Conservation (phyloP, 1,140 invertebrate species). For the Trichogramma pretiosum region DNA sequence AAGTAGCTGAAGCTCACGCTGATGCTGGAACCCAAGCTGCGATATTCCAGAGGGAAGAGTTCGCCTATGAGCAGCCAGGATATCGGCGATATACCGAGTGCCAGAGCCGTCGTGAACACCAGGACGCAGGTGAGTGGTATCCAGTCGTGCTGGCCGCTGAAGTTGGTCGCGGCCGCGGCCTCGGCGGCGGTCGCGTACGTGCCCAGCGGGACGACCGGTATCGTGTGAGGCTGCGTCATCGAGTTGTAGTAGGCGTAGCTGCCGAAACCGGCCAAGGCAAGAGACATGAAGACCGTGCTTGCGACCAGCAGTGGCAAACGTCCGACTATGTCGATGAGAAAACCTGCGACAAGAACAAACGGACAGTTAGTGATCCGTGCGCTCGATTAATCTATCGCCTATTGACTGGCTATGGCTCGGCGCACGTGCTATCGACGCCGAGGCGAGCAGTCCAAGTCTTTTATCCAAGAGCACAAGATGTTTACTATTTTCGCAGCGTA, state of each 20-base stretch:
- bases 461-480: too few species aligned
- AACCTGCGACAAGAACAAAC: constrained; percentile 33
- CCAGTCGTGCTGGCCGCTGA: constrained; percentile 60
- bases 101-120: constrained; percentile 74
- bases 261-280: constrained; percentile 69
- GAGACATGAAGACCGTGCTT: constrained; percentile 74
- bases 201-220: constrained; percentile 45
- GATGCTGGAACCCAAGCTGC: constrained; percentile 72
- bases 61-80: constrained; percentile 81
- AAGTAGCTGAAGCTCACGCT: constrained; percentile 80
- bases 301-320: constrained; percentile 66
- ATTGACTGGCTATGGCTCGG: too few species aligned
- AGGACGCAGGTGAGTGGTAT: constrained; percentile 73
- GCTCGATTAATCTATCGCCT: too few species aligned
- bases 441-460: too few species aligned
- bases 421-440: too few species aligned
- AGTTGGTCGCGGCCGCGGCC: constrained; percentile 26
- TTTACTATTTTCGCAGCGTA: too few species aligned
- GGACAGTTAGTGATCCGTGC: background rate
- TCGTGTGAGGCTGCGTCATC: constrained; percentile 45
- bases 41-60: constrained; percentile 75
- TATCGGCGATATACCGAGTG: constrained; percentile 81
- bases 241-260: constrained; percentile 65
- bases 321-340: constrained; percentile 71
- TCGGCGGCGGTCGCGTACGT: constrained; percentile 22